Base-by-base conservation (phyloP, 2,888 invertebrate genomes). In the Eristalinus aeneus region DNA sequence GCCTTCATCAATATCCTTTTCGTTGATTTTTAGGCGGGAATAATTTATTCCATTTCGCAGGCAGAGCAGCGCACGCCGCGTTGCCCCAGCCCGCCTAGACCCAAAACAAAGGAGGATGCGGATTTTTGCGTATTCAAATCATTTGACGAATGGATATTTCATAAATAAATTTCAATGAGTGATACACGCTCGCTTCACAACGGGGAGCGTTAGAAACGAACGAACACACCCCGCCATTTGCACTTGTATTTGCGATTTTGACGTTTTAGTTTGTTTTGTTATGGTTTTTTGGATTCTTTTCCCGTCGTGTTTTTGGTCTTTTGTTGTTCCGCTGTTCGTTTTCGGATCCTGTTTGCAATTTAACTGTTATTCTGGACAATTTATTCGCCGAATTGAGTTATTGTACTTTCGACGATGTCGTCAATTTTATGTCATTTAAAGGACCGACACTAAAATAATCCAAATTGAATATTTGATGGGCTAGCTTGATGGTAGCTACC, bases 161-260 rank as follows among this genome's bases (percentile, higher is more conserved):
- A 85, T 85, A 85, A 85, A 85, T 85, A 81, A 85, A 85, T 85
- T 72, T 81, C 76, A 76, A 81, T 81, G 75, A 61, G 72, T 68
- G 53, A 46, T 46, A 16, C 5, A 27, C 27, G 27, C 27, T 27
- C 16, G 16, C 46, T 16, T n/a, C 60, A 31, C 78, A 27, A 32
- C 58, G 53, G 71, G 60, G 72, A 53, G 22, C 79, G 53, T 71
- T 65, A 27, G 65, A 65, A 58, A 39, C 46, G 32, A 46, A 36
- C 31, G 56, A 46, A 46, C 16, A 56, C 56, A 56, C 23, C 56
- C 23, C 56, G 56, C 56, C 23, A 27, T 56, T 27, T 56, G 56
- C 56, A 27, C 46, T 46, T 27, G 27, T 16, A n/a, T 39, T 23
- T 12, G 23, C 6, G 20, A 11, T 11, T 16, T 72, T n/a, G n/a